Base-by-base conservation (phyloP, 2,797 vertebrate genomes). In the Lepus townsendii region DNA sequence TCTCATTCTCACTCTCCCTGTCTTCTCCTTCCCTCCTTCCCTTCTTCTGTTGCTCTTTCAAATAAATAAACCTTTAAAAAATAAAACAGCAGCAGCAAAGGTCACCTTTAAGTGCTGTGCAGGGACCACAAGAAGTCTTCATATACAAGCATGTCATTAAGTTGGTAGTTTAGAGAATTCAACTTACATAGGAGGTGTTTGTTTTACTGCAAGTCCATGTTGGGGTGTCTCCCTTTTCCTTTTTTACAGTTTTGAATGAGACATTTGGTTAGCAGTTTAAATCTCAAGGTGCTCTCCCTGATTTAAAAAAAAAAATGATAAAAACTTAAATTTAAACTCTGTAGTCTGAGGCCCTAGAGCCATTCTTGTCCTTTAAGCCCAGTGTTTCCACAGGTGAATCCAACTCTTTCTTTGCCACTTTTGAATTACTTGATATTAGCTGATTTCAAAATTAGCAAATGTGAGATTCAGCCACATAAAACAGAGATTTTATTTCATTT, bases 371-470 rank as follows among this genome's bases (percentile, higher is more conserved):
- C 42, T 19, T 94, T 76, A 76, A 35, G 10, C 52, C 38, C 35
- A 76, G 32, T 26, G n/a, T 91, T 82, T 82, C 35, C 66, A 69
- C 32, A 87, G 57, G 83, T 42, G 88, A 93, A 88, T 84, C 13
- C 65, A 7, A 52, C 38, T 90, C 52, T 91, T 88, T 42, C 60
- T 96, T 87, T 94, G 68, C 62, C 47, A 93, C 63, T 91, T 69
- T 68, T 91, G 65, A 92, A 69, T 16, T 72, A 2, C 83, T 90
- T 42, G 20, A 30, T 91, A 68, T 90, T 78, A 85, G 68, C 12
- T 84, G 62, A 26, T 91, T 96, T 89, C 78, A 86, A 82, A 96
- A 88, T 90, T 65, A 88, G 54, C 77, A 83, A 89, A 71, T 68
- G 13, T 95, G 60, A 78, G 66, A 79, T 73, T 93, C 26, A 79